A percentile compares a stretch with the other conserved stretches of the same genome.
These are phyloP conservation scores for Tetrao urogallus DNA, from an alignment of 2,113 vertebrate genomes.

Conservation along the genomic window DNA sequence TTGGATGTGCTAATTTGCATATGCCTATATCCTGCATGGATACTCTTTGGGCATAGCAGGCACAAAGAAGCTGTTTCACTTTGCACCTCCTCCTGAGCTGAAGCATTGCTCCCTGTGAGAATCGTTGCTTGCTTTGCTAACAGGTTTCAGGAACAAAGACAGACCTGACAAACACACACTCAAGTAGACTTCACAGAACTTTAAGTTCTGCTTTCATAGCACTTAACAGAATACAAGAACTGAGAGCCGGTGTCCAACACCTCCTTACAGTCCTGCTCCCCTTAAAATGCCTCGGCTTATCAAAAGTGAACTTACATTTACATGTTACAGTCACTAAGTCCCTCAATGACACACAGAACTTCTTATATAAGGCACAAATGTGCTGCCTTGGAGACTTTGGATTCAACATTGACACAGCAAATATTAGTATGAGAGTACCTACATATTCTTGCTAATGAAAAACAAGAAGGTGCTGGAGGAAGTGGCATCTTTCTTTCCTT, in stretches of 20 bases:
- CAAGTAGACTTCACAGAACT: not conserved
- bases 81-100: not conserved
- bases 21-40: not conserved
- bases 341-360: not conserved
- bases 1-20: not conserved
- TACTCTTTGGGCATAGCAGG: not conserved
- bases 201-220: not conserved
- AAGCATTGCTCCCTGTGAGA: not conserved
- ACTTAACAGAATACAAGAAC: not conserved
- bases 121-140: not conserved
- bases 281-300: not conserved
- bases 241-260: not conserved
- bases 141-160: not conserved
- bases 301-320: not conserved
- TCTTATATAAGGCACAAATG: too few species aligned
- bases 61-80: not conserved
- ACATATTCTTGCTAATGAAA: too few species aligned
- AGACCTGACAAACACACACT: accelerated
- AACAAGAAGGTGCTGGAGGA: too few species aligned
- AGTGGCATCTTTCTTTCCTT: too few species aligned
- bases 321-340: not conserved
- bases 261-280: not conserved
- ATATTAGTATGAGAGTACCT: too few species aligned
- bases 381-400: too few species aligned
- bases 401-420: too few species aligned